Evolutionary conservation across 2,797 vertebrate species (phyloP), one percentile per base, ranked within the genome.

Genomic region (Acipenser ruthenus): DNA sequence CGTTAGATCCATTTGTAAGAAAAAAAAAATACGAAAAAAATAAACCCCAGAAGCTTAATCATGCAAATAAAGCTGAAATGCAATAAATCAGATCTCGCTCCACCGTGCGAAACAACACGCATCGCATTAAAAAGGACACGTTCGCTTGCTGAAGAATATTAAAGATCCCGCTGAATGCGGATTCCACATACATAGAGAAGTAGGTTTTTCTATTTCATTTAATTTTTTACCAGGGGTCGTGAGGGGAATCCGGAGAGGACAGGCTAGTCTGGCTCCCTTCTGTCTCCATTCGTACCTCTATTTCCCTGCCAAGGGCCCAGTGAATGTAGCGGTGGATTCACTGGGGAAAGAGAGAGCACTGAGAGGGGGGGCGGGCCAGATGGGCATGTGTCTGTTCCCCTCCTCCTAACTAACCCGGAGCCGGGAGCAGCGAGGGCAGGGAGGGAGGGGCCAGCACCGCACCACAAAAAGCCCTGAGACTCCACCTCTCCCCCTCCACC

Each of bases 261-360:
- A 94, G 90, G 89, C 91, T 93, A 84, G 87, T 93, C 91, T 94
- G 95, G 91, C 92, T 93, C 87, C 93, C 93, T 89, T 97, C 95
- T 84, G 94, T 93, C 88, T 98, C 95, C 95, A 97, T 97, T 89
- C 86, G 84, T 84, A 85, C 79, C 81, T 78, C 81, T 88, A 82
- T 68, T 78, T 80, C 79, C 81, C 79, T 72, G 76, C 78, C 76
- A 53, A 74, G 73, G 68, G 84, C 87, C 87, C 89, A 79, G 74
- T 80, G 82, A 78, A 80, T 77, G 87, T 79, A 73, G 83, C 80
- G 77, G 86, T 83, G 81, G 79, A 73, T 76, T 74, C 73, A 80
- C 72, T 73, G 70, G 69, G 68, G 69, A 67, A 70, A 71, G 72
- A 76, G 79, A 73, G 75, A 80, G 81, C 81, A 76, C 78, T 77